Percentiles rank a stretch among this genome's conserved stretches.
Conservation (phyloP, 2,888 invertebrate species). For the Erynnis tages region DNA sequence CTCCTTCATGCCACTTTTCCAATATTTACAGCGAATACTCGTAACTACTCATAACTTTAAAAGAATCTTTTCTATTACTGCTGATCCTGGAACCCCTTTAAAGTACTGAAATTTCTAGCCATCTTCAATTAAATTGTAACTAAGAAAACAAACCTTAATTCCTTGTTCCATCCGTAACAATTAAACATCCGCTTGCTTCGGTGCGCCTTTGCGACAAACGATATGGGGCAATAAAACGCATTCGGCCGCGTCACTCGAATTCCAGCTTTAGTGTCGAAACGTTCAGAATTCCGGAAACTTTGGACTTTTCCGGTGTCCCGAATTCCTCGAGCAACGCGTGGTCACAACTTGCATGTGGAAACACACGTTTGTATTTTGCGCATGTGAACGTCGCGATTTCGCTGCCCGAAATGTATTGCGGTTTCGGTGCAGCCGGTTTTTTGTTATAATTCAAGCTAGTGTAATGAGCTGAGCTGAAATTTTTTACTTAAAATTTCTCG, state of each 20-base stretch:
- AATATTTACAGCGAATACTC: too few species aligned
- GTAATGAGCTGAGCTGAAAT: too few species aligned
- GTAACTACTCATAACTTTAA: too few species aligned
- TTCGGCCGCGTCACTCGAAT: constrained; percentile 49
- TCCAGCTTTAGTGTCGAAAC: constrained; percentile 52
- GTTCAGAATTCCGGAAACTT: constrained; percentile 59
- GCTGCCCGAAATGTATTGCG: too few species aligned
- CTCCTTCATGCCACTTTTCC: too few species aligned
- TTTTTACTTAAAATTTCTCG: too few species aligned
- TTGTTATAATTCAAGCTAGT: too few species aligned
- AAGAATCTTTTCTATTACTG: too few species aligned
- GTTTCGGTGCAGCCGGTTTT: too few species aligned
- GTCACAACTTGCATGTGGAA: constrained; percentile 36
- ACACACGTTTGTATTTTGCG: constrained; percentile 21
- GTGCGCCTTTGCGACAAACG: constrained; percentile 45
- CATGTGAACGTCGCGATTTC: constrained; percentile 20
- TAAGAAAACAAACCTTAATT: background rate
- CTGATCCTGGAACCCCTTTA: too few species aligned
- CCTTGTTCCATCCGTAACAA: constrained; percentile 30
- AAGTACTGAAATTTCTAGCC: too few species aligned
- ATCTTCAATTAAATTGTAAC: background rate
- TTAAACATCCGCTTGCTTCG: constrained; percentile 32
- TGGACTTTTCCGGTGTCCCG: constrained; percentile 60
- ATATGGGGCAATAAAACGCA: constrained; percentile 64
- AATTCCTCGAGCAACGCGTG: constrained; percentile 55